A percentile compares a stretch with the other conserved stretches of the same genome.
Evolutionary conservation across 1,140 invertebrate species (phyloP).

Genomic region (Leptopilina boulardi): DNA sequence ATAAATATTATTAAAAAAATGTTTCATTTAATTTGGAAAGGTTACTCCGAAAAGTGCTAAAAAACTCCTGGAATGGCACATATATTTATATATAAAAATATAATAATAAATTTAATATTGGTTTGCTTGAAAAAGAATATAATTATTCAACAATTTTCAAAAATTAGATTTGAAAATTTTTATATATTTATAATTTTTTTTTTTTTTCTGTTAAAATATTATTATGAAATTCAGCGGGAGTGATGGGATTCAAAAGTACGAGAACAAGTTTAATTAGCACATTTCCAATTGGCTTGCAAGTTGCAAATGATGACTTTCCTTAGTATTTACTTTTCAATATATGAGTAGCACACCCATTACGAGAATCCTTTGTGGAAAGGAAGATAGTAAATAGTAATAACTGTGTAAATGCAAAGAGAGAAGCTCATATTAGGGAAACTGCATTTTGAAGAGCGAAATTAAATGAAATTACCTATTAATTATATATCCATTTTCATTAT

Average conservation of each 20-base stretch:
- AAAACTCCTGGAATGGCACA: too few relatives aligned
- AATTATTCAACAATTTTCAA: too few relatives aligned
- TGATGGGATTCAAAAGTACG: neutral
- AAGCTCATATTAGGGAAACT: neutral
- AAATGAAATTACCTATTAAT: too few relatives aligned
- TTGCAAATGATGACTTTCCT: conserved; percentile 5
- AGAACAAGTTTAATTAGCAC: conserved; percentile 19
- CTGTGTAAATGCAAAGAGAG: neutral
- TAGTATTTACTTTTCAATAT: conserved; percentile 18
- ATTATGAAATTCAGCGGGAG: neutral
- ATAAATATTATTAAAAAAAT: too few relatives aligned
- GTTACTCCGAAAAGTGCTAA: too few relatives aligned
- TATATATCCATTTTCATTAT: too few relatives aligned
- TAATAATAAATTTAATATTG: too few relatives aligned
- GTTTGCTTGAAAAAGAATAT: too few relatives aligned
- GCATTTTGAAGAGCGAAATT: neutral
- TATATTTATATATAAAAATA: too few relatives aligned
- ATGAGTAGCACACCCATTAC: neutral
- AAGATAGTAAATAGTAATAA: conserved; percentile 1
- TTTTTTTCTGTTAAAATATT: neutral
- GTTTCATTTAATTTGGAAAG: too few relatives aligned
- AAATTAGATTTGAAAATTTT: neutral
- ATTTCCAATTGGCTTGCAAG: neutral
- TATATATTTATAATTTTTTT: neutral
- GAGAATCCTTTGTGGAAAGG: neutral